Percentiles rank a stretch among this genome's conserved stretches.
phyloP scores from a whole-genome alignment of 2,113 vertebrate species.

The Canis aureus region DNA sequence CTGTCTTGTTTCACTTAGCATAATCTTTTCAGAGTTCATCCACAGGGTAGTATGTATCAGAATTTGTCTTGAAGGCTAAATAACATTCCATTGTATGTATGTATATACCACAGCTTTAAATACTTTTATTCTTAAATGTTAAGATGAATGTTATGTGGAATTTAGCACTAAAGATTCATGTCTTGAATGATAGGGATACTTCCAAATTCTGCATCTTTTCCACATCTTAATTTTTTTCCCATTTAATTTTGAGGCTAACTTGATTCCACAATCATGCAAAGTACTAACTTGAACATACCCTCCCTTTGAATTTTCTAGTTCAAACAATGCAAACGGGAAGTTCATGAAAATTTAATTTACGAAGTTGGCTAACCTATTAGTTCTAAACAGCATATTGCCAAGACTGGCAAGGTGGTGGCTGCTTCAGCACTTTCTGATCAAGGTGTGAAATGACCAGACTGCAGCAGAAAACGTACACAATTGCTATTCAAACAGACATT shows the following conservation, averaged over 20 bases:
- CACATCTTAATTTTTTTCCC: constrained; percentile 8
- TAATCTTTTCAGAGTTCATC: constrained; percentile 5
- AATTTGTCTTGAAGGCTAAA: neutral
- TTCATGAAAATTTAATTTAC: constrained; percentile 21
- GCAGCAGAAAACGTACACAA: neutral
- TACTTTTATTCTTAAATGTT: constrained; percentile 30
- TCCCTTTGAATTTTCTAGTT: neutral
- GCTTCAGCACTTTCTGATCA: neutral
- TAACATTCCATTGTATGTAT: neutral
- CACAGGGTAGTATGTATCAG: neutral
- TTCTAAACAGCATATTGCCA: neutral
- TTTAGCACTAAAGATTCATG: neutral
- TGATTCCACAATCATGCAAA: constrained; percentile 17
- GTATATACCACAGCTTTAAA: neutral
- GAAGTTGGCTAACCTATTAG: neutral
- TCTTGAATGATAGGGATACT: neutral
- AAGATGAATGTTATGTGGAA: neutral
- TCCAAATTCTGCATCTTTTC: neutral
- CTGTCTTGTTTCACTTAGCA: neutral
- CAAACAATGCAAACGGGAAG: neutral
- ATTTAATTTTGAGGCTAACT: constrained; percentile 22
- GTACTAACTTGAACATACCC: constrained; percentile 1
- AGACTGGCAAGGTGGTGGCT: neutral
- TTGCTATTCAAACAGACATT: neutral
- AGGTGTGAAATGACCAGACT: neutral